phyloP scores from a whole-genome alignment of 2,113 vertebrate species.

The Castor canadensis region DNA sequence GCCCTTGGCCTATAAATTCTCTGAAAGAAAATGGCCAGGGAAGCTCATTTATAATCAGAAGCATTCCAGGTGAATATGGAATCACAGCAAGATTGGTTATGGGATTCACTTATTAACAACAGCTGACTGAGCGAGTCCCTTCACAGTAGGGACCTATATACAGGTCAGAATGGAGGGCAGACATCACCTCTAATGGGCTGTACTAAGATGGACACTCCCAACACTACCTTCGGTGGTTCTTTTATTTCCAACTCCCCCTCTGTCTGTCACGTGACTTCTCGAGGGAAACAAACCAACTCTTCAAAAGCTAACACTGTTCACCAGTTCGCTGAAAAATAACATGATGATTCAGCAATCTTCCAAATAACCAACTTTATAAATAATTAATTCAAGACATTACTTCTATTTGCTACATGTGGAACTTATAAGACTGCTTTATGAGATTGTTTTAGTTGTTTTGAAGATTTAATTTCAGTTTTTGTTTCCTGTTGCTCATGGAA shows the following conservation, averaged over 20 bases:
- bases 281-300: background rate
- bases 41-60: background rate
- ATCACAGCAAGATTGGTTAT: background rate
- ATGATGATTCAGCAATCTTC: background rate
- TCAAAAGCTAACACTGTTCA: background rate
- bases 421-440: background rate
- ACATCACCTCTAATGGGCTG: background rate
- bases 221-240: background rate
- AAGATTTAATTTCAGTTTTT: background rate
- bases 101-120: background rate
- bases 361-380: no score
- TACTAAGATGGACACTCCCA: background rate
- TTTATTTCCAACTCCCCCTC: background rate
- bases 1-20: background rate
- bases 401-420: background rate
- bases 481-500: background rate
- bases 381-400: background rate
- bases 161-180: background rate
- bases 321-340: background rate
- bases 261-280: background rate
- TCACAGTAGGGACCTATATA: fast-evolving
- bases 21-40: background rate
- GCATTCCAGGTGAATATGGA: background rate
- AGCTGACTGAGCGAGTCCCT: background rate
- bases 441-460: background rate